Conservation (phyloP, 2,888 invertebrate genomes). For the Abscondita cerata region DNA sequence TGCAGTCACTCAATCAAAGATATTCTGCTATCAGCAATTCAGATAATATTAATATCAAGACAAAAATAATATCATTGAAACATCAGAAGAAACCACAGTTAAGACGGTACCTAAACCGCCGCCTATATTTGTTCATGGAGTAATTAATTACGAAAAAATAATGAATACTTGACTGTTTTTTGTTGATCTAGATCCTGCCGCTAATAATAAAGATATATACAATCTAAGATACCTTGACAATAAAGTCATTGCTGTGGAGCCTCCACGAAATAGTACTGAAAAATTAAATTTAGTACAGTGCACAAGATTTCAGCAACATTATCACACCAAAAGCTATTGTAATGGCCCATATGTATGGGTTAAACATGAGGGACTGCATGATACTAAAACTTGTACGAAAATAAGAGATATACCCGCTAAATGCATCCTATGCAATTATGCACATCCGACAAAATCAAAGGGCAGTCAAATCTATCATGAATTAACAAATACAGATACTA, state of each 20-base stretch:
- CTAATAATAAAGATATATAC: not conserved
- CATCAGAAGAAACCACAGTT: too few species aligned
- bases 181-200: not conserved
- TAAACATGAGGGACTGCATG: not conserved
- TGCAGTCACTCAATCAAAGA: too few species aligned
- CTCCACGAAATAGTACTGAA: not conserved
- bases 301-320: not conserved
- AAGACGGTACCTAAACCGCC: not conserved
- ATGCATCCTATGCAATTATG: not conserved
- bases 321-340: not conserved
- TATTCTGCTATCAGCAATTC: too few species aligned
- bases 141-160: not conserved
- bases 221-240: conserved; percentile 1
- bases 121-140: not conserved
- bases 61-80: too few species aligned
- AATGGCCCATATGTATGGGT: not conserved
- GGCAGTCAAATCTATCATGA: not conserved
- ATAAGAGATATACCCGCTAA: not conserved
- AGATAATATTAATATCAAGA: too few species aligned
- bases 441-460: not conserved
- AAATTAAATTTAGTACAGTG: not conserved
- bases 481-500: conserved; percentile 2
- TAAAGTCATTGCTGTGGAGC: conserved; percentile 3
- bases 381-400: not conserved
- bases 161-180: conserved; percentile 1